phyloP scores from a whole-genome alignment of 2,113 vertebrate genomes.

The Thamnophis sirtalis region DNA sequence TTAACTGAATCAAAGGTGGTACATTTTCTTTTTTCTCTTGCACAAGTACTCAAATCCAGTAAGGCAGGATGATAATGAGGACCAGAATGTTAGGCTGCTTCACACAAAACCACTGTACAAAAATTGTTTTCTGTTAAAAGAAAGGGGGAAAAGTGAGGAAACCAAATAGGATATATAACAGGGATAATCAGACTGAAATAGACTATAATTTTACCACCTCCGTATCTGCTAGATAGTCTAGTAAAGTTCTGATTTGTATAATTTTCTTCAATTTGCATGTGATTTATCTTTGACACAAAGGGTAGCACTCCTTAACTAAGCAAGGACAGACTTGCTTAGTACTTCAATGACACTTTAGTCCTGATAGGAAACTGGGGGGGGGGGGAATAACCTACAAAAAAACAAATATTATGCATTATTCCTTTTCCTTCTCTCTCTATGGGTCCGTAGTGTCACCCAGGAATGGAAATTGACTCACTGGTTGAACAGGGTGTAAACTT shows the following conservation, averaged over 20 bases:
- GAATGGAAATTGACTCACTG: background rate
- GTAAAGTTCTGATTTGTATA: background rate
- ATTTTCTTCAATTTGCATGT: background rate
- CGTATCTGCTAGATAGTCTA: background rate
- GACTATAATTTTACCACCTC: background rate
- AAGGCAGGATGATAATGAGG: background rate
- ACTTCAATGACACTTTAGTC: background rate
- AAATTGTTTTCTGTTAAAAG: background rate
- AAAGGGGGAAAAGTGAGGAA: background rate
- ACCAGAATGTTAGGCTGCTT: background rate
- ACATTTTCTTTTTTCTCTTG: fast-evolving
- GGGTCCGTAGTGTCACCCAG: background rate
- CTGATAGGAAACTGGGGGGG: background rate
- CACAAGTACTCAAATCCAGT: background rate
- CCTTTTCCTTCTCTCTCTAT: background rate
- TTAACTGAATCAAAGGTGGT: background rate
- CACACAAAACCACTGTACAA: background rate
- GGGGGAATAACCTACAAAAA: background rate
- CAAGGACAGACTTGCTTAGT: background rate
- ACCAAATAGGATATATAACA: background rate
- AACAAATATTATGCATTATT: background rate
- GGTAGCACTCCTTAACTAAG: background rate
- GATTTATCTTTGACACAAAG: background rate
- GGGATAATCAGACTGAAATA: background rate
- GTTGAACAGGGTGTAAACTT: background rate